phyloP scores from a whole-genome alignment of 1,140 invertebrate genomes.

The Plodia interpunctella region DNA sequence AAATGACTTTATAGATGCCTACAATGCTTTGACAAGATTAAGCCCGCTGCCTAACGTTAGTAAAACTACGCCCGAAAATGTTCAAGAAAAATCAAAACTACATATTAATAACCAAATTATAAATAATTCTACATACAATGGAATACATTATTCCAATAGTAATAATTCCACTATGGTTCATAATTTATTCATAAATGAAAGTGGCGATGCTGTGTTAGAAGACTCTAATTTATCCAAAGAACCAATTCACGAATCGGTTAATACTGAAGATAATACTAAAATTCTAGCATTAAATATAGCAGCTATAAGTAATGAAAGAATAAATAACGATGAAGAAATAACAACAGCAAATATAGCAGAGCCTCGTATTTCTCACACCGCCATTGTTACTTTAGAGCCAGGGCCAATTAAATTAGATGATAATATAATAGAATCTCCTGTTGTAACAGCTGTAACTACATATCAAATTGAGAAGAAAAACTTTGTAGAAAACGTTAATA shows the following conservation, averaged over 20 bases:
- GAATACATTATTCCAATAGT: not conserved
- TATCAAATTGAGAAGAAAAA: not conserved
- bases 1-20: conserved; percentile 70
- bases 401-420: not conserved
- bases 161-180: not conserved
- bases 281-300: not conserved
- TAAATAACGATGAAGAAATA: not conserved
- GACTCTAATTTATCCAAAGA: not conserved
- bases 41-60: conserved; percentile 52
- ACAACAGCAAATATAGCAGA: not conserved
- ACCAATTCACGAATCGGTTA: not conserved
- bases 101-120: conserved; percentile 3
- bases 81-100: not conserved
- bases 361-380: not conserved
- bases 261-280: no score
- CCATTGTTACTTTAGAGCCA: not conserved
- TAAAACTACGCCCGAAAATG: not conserved
- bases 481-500: not conserved
- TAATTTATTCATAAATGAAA: not conserved
- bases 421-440: not conserved
- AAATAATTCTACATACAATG: not conserved
- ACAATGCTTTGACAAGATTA: conserved; percentile 59
- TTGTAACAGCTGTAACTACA: not conserved
- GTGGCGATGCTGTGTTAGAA: not conserved
- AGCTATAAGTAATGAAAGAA: not conserved